Evolutionary conservation across 2,888 invertebrate species (phyloP).

Genomic region (Steromphala cineraria): DNA sequence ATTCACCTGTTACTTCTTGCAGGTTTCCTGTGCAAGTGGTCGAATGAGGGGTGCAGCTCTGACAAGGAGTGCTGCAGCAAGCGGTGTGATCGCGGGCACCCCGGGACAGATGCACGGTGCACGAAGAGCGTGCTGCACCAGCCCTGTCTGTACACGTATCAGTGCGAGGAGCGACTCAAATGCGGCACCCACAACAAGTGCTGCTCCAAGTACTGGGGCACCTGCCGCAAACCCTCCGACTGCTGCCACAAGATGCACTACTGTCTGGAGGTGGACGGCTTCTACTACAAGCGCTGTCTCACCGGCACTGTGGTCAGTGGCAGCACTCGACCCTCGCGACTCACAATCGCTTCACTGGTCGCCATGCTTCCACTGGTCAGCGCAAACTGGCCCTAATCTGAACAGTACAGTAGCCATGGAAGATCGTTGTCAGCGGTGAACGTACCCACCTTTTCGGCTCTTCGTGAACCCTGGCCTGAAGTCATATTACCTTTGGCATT

Average conservation of each 20-base stretch:
- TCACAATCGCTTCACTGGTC: not conserved
- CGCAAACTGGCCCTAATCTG: not conserved
- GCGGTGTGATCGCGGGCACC: conserved; percentile 33
- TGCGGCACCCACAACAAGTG: conserved; percentile 38
- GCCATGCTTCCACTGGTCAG: not conserved
- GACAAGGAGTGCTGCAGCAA: conserved; percentile 33
- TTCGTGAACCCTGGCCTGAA: too few species aligned
- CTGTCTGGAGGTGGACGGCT: conserved; percentile 36
- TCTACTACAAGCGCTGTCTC: conserved; percentile 39
- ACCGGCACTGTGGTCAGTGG: not conserved
- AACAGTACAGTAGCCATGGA: too few species aligned
- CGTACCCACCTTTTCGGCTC: too few species aligned
- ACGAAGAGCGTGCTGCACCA: conserved; percentile 33
- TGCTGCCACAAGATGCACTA: conserved; percentile 32
- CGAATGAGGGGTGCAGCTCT: conserved; percentile 37
- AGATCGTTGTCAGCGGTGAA: too few species aligned
- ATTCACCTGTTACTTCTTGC: too few species aligned
- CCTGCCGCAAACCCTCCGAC: conserved; percentile 30
- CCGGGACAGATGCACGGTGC: conserved; percentile 41
- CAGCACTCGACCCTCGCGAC: not conserved
- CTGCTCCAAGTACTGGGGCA: conserved; percentile 46
- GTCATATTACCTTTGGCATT: too few species aligned
- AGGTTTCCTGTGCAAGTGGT: conserved; percentile 40
- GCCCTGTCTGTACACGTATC: conserved; percentile 35
- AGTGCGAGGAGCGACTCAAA: conserved; percentile 35